These are phyloP conservation scores for Lucilia sericata DNA, from an alignment of 1,140 invertebrate genomes.

Conservation along the genomic window DNA sequence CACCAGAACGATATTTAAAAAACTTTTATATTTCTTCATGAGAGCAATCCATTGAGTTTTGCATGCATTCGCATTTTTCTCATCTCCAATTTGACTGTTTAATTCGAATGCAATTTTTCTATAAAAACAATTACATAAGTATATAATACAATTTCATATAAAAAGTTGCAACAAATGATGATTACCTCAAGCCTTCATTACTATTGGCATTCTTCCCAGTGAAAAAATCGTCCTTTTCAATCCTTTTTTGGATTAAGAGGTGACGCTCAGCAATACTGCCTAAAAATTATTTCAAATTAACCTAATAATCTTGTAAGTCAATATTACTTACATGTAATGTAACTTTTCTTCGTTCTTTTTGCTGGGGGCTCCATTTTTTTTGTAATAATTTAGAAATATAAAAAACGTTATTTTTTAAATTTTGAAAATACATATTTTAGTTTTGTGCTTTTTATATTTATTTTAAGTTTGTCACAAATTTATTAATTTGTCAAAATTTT, in stretches of 20 bases:
- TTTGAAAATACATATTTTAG: too few relatives aligned
- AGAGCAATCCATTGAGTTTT: not conserved
- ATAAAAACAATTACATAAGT: not conserved
- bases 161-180: too few relatives aligned
- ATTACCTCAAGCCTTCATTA: too few relatives aligned
- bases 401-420: too few relatives aligned
- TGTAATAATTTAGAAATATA: not conserved
- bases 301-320: not conserved
- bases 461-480: too few relatives aligned
- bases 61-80: too few relatives aligned
- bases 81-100: not conserved
- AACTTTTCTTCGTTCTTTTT: not conserved
- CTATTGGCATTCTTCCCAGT: not conserved
- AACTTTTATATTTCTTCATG: not conserved
- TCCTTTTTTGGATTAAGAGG: not conserved
- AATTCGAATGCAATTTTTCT: not conserved
- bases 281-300: not conserved
- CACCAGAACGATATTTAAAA: not conserved
- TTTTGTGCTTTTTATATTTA: too few relatives aligned
- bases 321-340: not conserved
- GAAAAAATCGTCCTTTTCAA: not conserved
- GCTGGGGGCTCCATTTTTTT: not conserved
- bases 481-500: too few relatives aligned
- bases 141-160: not conserved
- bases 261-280: not conserved